Evolutionary conservation across 2,113 vertebrate genomes (phyloP), one percentile per base, ranked within the genome.

Genomic region (Regulus satrapa): DNA sequence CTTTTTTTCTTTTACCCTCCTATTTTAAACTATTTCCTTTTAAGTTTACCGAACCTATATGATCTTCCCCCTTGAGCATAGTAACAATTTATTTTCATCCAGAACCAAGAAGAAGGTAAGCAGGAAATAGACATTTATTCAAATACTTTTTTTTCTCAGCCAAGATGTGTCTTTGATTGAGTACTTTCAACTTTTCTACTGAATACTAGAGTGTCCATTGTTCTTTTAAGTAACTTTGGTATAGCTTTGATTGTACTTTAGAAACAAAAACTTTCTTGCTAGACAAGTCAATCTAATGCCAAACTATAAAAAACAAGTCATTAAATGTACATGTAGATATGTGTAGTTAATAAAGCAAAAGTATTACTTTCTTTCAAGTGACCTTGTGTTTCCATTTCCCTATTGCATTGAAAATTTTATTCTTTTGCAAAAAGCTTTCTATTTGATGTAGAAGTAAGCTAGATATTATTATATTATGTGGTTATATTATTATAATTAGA

Each of bases 1-100:
- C 3, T 10, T 71, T 63, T 55, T 51, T 52, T 0, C 5, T 56
- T 54, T 46, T 32, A 26, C 11, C 2, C 4, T 2, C 4, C 56
- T 1, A 19, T 68, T 91, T 92, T 38, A 29, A 56, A 41, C 56
- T 56, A 9, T 75, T 67, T 81, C 15, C 14, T 75, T 77, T 48
- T 52, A 16, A 32, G 7, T 28, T 89, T 63, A 32, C 11, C 34
- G 49, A 75, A 78, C 2, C 4, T 38, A 3, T 34, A 24, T 43
- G 7, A 56, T 84, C 89, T 75, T 81, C 25, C 25, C 31, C 8
- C 7, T 66, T 58, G 8, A 76, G 10, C 6, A 56, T 8, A 58
- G 6, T 20, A 64, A 59, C 5, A 25, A 25, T 5, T 15, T 4
- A 31, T 74, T 91, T 77, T 71, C 20, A 51, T 49, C 6, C 29